These are phyloP conservation scores for Ostrea denselamellosa DNA, from an alignment of 1,140 invertebrate species.

Conservation along the genomic window DNA sequence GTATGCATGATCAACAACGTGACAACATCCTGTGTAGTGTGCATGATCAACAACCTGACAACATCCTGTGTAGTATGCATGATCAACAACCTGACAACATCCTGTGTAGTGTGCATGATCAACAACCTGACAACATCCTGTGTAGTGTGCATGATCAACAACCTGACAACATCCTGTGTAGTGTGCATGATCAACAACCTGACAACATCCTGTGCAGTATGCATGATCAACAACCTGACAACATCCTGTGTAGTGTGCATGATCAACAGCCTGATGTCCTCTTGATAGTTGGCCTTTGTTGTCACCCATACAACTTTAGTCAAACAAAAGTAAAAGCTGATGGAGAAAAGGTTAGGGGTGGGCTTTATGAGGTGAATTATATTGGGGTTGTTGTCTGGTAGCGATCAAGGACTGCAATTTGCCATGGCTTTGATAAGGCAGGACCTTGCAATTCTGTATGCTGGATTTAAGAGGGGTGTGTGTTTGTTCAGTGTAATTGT, in stretches of 20 bases:
- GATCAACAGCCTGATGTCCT: not conserved
- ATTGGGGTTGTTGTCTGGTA: not conserved
- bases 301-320: not conserved
- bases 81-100: not conserved
- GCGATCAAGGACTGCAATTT: not conserved
- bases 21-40: too few relatives aligned
- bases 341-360: not conserved
- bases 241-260: too few relatives aligned
- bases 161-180: not conserved
- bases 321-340: not conserved
- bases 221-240: not conserved
- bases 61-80: too few relatives aligned
- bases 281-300: not conserved
- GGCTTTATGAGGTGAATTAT: not conserved
- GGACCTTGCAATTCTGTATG: not conserved
- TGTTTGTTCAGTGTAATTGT: constrained; percentile 23
- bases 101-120: too few relatives aligned
- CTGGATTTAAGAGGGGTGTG: not conserved
- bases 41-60: too few relatives aligned
- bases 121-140: too few relatives aligned
- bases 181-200: too few relatives aligned
- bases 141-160: too few relatives aligned
- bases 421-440: not conserved
- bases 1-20: too few relatives aligned
- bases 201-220: too few relatives aligned